These are phyloP conservation scores for Sitobion miscanthi DNA, from an alignment of 1,140 invertebrate genomes.

Conservation along the genomic window DNA sequence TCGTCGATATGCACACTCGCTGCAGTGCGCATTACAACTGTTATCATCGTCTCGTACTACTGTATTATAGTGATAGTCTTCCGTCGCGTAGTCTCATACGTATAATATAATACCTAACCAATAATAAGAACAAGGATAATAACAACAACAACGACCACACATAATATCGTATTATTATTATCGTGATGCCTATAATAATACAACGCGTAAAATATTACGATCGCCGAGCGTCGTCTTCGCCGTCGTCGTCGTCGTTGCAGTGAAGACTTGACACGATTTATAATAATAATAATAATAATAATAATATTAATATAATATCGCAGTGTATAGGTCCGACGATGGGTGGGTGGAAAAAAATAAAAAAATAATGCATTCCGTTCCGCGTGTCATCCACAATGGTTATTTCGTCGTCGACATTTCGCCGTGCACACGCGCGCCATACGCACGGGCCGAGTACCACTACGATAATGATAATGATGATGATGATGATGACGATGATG, in stretches of 20 bases:
- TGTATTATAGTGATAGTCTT: background rate
- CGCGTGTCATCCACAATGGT: constrained; percentile 39
- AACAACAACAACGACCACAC: background rate
- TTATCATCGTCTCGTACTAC: background rate
- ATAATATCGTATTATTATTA: background rate
- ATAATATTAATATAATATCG: background rate
- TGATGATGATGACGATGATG: background rate
- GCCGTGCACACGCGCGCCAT: background rate
- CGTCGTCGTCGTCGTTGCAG: background rate
- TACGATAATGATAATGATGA: background rate
- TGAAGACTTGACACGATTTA: constrained; percentile 19
- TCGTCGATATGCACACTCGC: background rate
- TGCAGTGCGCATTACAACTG: background rate
- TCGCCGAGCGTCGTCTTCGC: background rate
- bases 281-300: background rate
- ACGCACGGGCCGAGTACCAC: background rate
- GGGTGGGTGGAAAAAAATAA: constrained; percentile 21
- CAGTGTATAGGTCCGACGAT: background rate
- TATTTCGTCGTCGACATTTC: constrained; percentile 19
- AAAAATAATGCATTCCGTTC: constrained; percentile 52
- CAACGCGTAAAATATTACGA: background rate
- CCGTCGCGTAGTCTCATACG: background rate
- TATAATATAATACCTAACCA: background rate
- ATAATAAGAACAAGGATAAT: too few relatives aligned
- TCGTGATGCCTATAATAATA: background rate